phyloP scores from a whole-genome alignment of 2,113 vertebrate species.

The Lynx canadensis region DNA sequence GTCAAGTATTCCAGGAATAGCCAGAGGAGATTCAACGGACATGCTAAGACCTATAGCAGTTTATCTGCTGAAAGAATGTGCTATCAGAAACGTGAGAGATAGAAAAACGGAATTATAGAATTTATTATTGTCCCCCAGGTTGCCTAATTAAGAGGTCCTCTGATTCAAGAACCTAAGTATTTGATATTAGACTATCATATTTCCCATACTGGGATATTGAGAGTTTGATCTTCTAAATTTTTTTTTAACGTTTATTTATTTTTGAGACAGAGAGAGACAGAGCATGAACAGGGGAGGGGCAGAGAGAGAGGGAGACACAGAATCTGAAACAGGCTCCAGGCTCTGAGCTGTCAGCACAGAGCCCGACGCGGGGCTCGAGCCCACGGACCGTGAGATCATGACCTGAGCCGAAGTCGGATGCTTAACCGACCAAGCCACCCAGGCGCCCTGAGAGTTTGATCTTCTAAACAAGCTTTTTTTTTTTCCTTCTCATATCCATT shows the following conservation, averaged over 20 bases:
- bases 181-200: not conserved
- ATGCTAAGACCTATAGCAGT: not conserved
- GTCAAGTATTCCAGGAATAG: not conserved
- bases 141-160: not conserved
- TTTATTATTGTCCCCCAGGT: not conserved
- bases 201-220: not conserved
- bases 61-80: slow-evolving; percentile 2
- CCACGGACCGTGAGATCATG: not conserved
- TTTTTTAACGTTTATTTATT: not conserved
- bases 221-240: not conserved
- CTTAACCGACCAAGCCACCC: not conserved
- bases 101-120: not conserved
- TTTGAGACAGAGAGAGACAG: not conserved
- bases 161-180: not conserved
- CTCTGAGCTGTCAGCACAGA: not conserved
- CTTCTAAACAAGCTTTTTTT: not conserved
- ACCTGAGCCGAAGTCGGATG: not conserved
- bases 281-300: not conserved
- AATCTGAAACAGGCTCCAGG: not conserved
- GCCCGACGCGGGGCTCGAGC: not conserved
- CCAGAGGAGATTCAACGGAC: not conserved
- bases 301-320: not conserved
- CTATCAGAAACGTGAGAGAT: not conserved
- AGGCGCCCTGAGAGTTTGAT: not conserved
- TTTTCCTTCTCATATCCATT: not conserved